Base-by-base conservation (phyloP, 30 jellyfish, hydroid and myxozoan species). In the Turritopsis dohrnii region DNA sequence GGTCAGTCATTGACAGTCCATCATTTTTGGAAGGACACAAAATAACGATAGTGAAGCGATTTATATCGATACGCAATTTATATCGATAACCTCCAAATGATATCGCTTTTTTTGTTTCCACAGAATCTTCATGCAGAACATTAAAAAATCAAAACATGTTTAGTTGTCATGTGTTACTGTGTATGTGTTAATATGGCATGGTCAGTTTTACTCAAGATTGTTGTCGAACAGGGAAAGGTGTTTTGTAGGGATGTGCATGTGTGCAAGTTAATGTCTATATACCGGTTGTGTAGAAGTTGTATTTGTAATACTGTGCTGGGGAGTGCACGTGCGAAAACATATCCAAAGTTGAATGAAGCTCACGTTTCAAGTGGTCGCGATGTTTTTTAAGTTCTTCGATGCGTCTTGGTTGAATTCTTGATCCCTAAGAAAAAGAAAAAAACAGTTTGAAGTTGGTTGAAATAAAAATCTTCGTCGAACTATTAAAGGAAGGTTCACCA, bases 261-360 rank as follows among this genome's bases (percentile, higher is more conserved):
- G 77, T 69, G 77, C 77, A 69, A 69, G 77, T 9, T n/a, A 69
- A 41, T 41, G 77, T n/a, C 30, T 69, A 69, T 69, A 69, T 69
- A 69, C 77, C 77, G 30, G 77, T 69, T 69, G 8, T 69, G 30
- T 7, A 23, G 77, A 69, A 27, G 30, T 69, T 19, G 77, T n/a
- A 27, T 69, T 69, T 69, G 28, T 23, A 23, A 69, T n/a, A 27
- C 19, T 69, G 77, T 69, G 77, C 77, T 8, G 28, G 28, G 30
- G 28, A 69, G 28, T 69, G 31, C 19, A 77, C 72, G 66, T 19
- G 53, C 52, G 85, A 20, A 77, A 77, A 77, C 24, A 26, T 26
- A 77, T 75, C 83, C 83, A 75, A 75, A 75, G 83, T 52, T 52
- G 53, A 77, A 77, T 29, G 30, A 77, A 26, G 66, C 85, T 77